phyloP scores from a whole-genome alignment of 2,888 invertebrate species.

The Melanostoma mellinum region DNA sequence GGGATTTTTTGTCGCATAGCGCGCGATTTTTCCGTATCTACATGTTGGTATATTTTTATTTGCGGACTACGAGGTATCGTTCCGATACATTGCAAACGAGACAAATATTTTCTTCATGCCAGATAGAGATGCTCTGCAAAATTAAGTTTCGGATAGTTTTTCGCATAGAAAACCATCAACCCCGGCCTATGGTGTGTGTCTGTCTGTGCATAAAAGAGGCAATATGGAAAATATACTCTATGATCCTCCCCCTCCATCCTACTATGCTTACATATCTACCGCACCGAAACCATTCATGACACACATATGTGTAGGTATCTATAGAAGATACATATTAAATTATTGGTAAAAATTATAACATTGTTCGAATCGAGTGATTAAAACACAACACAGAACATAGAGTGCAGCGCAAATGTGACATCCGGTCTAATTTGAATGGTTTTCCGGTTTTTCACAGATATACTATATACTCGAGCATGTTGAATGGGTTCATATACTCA shows the following conservation, averaged over 20 bases:
- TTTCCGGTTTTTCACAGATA: slow-evolving; percentile 68
- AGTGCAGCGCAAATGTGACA: slow-evolving; percentile 62
- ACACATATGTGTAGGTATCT: background rate
- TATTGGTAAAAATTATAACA: slow-evolving; percentile 69
- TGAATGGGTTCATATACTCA: slow-evolving; percentile 28
- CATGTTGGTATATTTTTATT: slow-evolving; percentile 21
- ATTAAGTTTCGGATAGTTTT: slow-evolving; percentile 58
- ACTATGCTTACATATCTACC: background rate
- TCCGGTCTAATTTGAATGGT: slow-evolving; percentile 72
- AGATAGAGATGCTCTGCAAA: slow-evolving; percentile 69
- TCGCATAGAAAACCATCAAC: background rate
- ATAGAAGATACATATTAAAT: slow-evolving; percentile 38
- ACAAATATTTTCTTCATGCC: slow-evolving; percentile 74
- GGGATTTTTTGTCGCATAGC: slow-evolving; percentile 22
- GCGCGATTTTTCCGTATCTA: slow-evolving; percentile 43
- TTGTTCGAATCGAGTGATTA: slow-evolving; percentile 65
- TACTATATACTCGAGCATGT: background rate
- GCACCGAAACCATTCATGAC: too few relatives aligned
- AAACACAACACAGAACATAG: slow-evolving; percentile 35
- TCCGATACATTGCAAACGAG: slow-evolving; percentile 75
- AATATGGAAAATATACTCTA: slow-evolving; percentile 6
- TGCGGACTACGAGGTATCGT: slow-evolving; percentile 68
- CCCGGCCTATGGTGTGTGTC: too few relatives aligned
- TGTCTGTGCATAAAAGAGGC: background rate
- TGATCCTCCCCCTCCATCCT: background rate